These are phyloP conservation scores for Ennomos fuscantarius DNA, from an alignment of 2,888 invertebrate genomes.

Conservation along the genomic window DNA sequence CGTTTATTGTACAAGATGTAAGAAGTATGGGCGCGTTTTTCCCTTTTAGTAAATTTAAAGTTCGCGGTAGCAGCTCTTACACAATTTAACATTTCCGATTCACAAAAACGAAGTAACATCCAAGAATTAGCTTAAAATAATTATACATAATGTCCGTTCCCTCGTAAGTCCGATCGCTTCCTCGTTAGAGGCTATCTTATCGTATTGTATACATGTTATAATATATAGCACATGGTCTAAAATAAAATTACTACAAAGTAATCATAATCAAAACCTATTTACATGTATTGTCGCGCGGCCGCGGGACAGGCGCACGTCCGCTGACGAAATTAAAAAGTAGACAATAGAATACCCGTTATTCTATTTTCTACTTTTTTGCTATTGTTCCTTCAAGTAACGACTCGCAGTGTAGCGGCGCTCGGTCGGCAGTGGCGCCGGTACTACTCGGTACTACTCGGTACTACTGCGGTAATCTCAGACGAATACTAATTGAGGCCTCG, in stretches of 20 bases:
- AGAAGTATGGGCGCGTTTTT: no score
- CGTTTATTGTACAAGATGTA: no score
- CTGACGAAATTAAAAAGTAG: not conserved
- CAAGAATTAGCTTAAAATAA: conserved; percentile 66
- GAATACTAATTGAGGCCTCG: conserved; percentile 2
- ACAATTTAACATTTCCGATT: no score
- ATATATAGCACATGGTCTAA: conserved; percentile 82
- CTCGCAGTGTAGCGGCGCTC: conserved; percentile 13
- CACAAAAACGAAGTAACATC: conserved; percentile 23
- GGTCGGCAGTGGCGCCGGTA: no score
- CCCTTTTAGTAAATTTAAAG: no score
- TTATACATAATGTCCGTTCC: conserved; percentile 61
- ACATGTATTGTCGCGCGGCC: conserved; percentile 49
- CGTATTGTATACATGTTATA: conserved; percentile 46
- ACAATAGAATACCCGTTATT: no score
- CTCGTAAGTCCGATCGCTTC: conserved; percentile 40
- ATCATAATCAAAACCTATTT: conserved; percentile 77
- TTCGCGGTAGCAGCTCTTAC: no score
- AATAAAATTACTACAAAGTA: conserved; percentile 81
- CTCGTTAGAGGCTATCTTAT: conserved; percentile 30
- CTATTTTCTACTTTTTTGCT: no score
- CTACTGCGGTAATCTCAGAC: no score
- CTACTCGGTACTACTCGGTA: no score
- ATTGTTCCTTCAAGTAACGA: conserved; percentile 2
- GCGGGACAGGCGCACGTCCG: conserved; percentile 24